phyloP scores from a whole-genome alignment of 2,113 vertebrate species.

The Vicugna pacos region DNA sequence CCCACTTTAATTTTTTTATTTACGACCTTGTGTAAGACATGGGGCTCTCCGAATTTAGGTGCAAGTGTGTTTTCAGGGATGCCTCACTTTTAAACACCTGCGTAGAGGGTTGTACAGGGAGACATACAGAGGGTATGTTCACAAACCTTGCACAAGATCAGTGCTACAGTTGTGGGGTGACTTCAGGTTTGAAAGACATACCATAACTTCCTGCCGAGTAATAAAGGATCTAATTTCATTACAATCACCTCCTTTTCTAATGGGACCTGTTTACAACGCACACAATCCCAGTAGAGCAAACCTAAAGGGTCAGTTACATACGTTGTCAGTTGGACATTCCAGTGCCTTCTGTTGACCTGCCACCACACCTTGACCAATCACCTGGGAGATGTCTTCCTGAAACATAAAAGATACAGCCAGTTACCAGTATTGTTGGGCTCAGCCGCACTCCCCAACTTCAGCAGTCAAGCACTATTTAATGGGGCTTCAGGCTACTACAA shows the following conservation, averaged over 20 bases:
- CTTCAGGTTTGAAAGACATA: background rate
- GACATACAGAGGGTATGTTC: background rate
- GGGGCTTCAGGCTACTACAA: background rate
- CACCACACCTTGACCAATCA: background rate
- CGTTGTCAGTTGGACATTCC: slow-evolving; percentile 18
- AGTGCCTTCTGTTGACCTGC: background rate
- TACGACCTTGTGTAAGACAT: background rate
- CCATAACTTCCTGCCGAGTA: background rate
- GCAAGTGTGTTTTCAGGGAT: background rate
- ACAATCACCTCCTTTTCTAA: background rate
- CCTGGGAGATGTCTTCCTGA: slow-evolving; percentile 62
- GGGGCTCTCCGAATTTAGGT: background rate
- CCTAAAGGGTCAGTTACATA: slow-evolving; percentile 1
- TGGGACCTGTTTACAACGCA: background rate
- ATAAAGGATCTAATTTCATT: background rate
- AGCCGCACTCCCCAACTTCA: background rate
- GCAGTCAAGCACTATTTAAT: background rate
- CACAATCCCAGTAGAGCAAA: background rate
- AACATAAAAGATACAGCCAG: background rate
- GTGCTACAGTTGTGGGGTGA: background rate
- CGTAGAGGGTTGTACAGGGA: background rate
- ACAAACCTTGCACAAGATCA: background rate
- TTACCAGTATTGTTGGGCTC: background rate
- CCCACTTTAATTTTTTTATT: background rate
- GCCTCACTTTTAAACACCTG: background rate